A percentile compares a stretch with the other conserved stretches of the same genome.
Conservation (phyloP, 2,888 invertebrate species). For the Drepanosiphum platanoidis region DNA sequence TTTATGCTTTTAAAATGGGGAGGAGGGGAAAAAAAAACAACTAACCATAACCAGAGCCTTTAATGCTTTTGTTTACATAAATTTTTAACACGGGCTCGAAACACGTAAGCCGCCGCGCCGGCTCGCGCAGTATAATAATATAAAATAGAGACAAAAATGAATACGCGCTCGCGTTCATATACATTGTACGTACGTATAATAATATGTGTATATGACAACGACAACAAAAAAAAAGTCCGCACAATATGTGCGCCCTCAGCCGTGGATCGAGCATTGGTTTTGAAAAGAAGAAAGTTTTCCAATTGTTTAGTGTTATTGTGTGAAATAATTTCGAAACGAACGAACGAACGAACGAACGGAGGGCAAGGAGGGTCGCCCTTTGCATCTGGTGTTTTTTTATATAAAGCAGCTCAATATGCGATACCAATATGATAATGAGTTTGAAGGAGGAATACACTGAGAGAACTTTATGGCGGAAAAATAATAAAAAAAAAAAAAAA, state of each 20-base stretch:
- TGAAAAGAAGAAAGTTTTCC: conserved; percentile 51
- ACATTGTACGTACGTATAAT: not conserved
- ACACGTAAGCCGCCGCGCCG: conserved; percentile 11
- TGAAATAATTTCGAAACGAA: conserved; percentile 45
- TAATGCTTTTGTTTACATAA: conserved; percentile 42
- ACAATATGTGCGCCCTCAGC: conserved; percentile 16
- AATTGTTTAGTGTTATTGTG: conserved; percentile 53
- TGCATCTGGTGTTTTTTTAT: conserved; percentile 54
- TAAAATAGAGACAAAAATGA: conserved; percentile 35
- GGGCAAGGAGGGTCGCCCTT: conserved; percentile 23
- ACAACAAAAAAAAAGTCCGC: not conserved
- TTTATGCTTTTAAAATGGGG: conserved; percentile 12
- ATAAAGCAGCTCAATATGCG: conserved; percentile 55
- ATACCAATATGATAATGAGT: conserved; percentile 61
- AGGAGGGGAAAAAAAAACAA: too few species aligned
- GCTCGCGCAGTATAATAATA: conserved; percentile 26
- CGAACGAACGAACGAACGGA: too few species aligned
- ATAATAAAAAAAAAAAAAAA: conserved; percentile 1
- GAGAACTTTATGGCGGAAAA: conserved; percentile 39
- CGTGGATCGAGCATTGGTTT: conserved; percentile 28
- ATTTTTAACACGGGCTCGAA: conserved; percentile 23
- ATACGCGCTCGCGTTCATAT: not conserved
- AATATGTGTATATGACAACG: not conserved
- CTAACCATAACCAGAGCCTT: not conserved
- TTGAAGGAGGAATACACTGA: conserved; percentile 30